Percentiles rank a stretch among this genome's conserved stretches.
phyloP scores from a whole-genome alignment of 2,888 invertebrate genomes.

The Ectemnius lituratus region DNA sequence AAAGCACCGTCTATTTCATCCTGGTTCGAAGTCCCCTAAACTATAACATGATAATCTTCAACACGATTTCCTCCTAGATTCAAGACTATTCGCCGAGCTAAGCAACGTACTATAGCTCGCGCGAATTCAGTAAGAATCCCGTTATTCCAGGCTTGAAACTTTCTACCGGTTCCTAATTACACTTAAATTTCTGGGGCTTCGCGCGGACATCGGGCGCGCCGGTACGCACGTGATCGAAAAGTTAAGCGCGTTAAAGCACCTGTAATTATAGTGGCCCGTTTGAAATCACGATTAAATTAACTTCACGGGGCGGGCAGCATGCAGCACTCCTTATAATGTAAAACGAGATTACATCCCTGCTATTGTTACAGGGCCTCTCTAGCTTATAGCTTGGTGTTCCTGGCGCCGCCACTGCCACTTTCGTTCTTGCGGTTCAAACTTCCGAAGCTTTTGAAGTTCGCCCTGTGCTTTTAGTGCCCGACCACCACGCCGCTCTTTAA shows the following conservation, averaged over 20 bases:
- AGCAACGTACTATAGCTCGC: neutral
- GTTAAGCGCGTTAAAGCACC: conserved; percentile 11
- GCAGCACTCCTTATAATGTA: conserved; percentile 23
- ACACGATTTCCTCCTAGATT: too few relatives aligned
- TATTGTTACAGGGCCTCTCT: conserved; percentile 24
- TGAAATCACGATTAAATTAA: conserved; percentile 27
- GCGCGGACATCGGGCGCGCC: neutral
- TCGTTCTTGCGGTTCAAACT: conserved; percentile 9
- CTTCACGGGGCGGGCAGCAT: neutral
- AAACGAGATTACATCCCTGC: conserved; percentile 35
- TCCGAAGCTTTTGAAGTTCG: conserved; percentile 21
- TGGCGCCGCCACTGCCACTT: neutral
- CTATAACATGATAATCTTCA: too few relatives aligned
- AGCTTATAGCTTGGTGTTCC: conserved; percentile 11
- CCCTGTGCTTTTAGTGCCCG: conserved; percentile 13
- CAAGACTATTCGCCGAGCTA: neutral
- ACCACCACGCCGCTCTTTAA: conserved; percentile 5
- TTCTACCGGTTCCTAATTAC: neutral
- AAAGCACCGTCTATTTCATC: too few relatives aligned
- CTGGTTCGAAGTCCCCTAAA: too few relatives aligned
- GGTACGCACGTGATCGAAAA: conserved; percentile 1
- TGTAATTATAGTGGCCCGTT: conserved; percentile 24
- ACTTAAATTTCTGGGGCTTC: neutral
- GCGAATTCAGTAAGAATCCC: neutral
- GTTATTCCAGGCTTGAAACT: neutral